These are phyloP conservation scores for Rhopilema esculentum DNA, from an alignment of 30 jellyfish, hydroid and myxozoan species.

Conservation along the genomic window DNA sequence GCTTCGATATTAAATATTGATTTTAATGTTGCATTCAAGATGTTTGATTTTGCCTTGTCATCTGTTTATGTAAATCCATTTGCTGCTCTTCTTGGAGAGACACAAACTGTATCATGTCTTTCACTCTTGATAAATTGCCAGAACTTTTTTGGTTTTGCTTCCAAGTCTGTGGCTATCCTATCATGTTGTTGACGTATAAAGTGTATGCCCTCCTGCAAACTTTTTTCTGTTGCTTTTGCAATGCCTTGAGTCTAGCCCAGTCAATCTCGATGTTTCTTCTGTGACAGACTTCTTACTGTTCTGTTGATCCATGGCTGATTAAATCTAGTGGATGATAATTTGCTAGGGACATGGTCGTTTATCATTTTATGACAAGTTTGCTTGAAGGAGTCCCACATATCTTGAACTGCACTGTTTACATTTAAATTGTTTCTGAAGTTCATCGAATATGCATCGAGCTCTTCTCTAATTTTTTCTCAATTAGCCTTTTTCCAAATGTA, in stretches of 20 bases:
- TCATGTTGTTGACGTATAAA: conserved; percentile 8
- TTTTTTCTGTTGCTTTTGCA: conserved; percentile 15
- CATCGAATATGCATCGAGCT: conserved; percentile 12
- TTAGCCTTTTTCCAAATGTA: conserved; percentile 49
- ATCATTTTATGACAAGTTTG: too few species aligned
- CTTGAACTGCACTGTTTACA: conserved; percentile 48
- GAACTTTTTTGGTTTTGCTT: too few species aligned
- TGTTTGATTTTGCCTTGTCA: too few species aligned
- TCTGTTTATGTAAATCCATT: background rate
- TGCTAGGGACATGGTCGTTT: too few species aligned
- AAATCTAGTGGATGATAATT: conserved; percentile 14
- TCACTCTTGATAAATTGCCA: too few species aligned
- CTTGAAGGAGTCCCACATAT: too few species aligned
- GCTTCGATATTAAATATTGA: conserved; percentile 1
- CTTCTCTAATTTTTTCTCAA: conserved; percentile 18
- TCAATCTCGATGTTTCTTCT: conserved; percentile 15
- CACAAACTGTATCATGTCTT: too few species aligned
- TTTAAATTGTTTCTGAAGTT: conserved; percentile 36
- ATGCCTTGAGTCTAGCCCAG: conserved; percentile 6
- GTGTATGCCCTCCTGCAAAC: conserved; percentile 18
- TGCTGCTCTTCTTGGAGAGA: too few species aligned
- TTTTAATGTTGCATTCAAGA: background rate
- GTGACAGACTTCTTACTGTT: background rate
- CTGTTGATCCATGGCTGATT: conserved; percentile 47
- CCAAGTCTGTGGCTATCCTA: conserved; percentile 29